Evolutionary conservation across 2,797 vertebrate species (phyloP).

Genomic region (Smutsia temminckii): DNA sequence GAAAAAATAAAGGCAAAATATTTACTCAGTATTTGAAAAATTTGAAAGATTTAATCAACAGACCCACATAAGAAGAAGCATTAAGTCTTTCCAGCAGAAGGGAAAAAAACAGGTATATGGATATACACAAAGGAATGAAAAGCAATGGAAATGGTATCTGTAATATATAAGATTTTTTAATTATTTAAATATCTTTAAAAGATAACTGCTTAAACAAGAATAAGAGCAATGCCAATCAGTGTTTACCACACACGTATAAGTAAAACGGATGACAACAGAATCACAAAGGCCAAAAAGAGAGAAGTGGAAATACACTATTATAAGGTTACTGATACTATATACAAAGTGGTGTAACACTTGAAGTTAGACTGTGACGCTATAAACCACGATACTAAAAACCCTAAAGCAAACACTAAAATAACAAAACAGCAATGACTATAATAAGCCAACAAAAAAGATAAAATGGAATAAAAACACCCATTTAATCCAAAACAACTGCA

Average conservation of each 20-base stretch:
- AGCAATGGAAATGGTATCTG: neutral
- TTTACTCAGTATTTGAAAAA: neutral
- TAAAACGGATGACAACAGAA: neutral
- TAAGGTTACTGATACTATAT: neutral
- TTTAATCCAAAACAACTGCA: neutral
- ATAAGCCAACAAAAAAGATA: neutral
- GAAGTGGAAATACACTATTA: neutral
- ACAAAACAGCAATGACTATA: neutral
- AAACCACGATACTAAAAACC: neutral
- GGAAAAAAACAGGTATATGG: neutral
- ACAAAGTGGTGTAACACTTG: too few relatives aligned
- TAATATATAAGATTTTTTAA: neutral
- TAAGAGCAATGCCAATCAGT: neutral
- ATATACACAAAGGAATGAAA: neutral
- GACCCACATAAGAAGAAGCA: neutral
- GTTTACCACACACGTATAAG: neutral
- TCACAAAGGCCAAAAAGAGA: neutral
- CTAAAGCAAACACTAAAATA: neutral
- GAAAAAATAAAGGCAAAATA: neutral
- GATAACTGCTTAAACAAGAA: neutral
- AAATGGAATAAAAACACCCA: neutral
- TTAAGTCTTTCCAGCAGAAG: neutral
- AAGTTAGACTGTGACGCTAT: neutral
- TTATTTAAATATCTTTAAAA: neutral
- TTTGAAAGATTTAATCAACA: neutral